These are phyloP conservation scores for Sturnus vulgaris DNA, from an alignment of 2,113 vertebrate genomes.

Conservation along the genomic window DNA sequence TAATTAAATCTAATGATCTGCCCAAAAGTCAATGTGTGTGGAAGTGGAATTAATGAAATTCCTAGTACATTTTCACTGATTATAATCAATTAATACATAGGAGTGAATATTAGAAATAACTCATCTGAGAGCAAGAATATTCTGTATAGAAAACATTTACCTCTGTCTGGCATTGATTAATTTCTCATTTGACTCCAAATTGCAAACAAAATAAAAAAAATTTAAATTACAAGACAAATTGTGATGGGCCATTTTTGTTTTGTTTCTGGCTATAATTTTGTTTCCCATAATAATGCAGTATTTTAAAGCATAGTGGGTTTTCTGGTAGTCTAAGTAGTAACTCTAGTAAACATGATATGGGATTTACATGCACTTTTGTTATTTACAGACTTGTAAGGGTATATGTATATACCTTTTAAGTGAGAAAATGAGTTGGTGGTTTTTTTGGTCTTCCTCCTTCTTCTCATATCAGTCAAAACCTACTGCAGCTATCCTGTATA, in stretches of 20 bases:
- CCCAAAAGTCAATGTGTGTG: slow-evolving; percentile 18
- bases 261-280: neutral
- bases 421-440: neutral
- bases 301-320: neutral
- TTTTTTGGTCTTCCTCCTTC: neutral
- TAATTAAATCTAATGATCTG: slow-evolving; percentile 56
- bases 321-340: neutral
- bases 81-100: slow-evolving; percentile 4
- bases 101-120: slow-evolving; percentile 14
- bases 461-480: neutral
- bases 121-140: neutral
- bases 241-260: neutral
- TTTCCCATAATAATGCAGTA: neutral
- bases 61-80: slow-evolving; percentile 30
- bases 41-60: slow-evolving; percentile 22
- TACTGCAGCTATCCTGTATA: neutral
- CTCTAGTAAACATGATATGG: neutral
- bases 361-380: neutral
- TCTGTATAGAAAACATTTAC: neutral
- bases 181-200: neutral
- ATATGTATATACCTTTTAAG: neutral
- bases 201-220: neutral
- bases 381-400: neutral
- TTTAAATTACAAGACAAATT: neutral
- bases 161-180: neutral